A percentile compares a stretch with the other conserved stretches of the same genome.
phyloP scores from a whole-genome alignment of 2,888 invertebrate genomes.

The Lymantria dispar region DNA sequence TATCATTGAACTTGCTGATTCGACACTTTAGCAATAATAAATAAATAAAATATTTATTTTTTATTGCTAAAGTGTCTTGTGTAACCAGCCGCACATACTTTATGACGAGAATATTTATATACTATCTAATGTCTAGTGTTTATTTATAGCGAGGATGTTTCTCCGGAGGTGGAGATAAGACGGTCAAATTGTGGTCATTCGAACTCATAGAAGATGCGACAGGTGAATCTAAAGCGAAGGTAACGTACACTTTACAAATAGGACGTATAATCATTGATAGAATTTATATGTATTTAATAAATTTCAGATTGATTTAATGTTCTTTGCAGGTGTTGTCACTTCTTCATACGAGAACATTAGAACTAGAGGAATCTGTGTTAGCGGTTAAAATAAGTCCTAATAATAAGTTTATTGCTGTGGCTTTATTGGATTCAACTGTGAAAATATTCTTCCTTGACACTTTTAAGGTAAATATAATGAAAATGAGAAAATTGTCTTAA shows the following conservation, averaged over 20 bases:
- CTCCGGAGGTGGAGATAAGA: constrained; percentile 94
- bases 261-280: too few relatives aligned
- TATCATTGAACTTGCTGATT: too few relatives aligned
- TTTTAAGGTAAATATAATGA: constrained; percentile 87
- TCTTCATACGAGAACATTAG: constrained; percentile 90
- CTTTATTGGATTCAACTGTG: constrained; percentile 95
- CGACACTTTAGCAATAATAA: too few relatives aligned
- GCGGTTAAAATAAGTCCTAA: constrained; percentile 93
- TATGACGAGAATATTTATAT: not conserved
- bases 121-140: not conserved
- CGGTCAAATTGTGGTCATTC: constrained; percentile 97
- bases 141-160: constrained; percentile 86
- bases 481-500: too few relatives aligned
- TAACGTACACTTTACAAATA: constrained; percentile 18
- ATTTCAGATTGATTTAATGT: not conserved
- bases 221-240: constrained; percentile 84
- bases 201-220: constrained; percentile 88
- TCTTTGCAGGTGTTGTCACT: constrained; percentile 85
- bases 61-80: too few relatives aligned
- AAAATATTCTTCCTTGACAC: constrained; percentile 97
- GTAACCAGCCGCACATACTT: too few relatives aligned
- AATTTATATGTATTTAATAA: not conserved
- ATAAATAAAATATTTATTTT: too few relatives aligned
- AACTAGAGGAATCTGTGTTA: constrained; percentile 93
- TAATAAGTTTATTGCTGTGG: constrained; percentile 93